Evolutionary conservation across 2,888 invertebrate genomes (phyloP).

Genomic region (Epinotia ramella): DNA sequence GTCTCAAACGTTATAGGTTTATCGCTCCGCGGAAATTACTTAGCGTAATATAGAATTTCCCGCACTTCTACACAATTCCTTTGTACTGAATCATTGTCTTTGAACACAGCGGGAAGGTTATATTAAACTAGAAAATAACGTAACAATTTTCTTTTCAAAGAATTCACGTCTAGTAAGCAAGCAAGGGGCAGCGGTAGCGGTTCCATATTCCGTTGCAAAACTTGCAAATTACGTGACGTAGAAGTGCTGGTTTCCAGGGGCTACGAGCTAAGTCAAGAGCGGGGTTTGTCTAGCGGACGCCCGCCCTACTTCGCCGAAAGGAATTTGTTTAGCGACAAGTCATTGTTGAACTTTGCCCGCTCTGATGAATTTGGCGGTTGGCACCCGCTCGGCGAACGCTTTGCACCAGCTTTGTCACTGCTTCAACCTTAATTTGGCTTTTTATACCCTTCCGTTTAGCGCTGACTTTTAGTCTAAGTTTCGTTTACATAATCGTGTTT

Average conservation of each 20-base stretch:
- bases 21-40: neutral
- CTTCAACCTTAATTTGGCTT: constrained; percentile 19
- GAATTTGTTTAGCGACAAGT: constrained; percentile 57
- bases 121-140: neutral
- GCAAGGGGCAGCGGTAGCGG: neutral
- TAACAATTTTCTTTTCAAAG: neutral
- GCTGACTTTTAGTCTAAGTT: neutral
- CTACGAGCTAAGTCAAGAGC: constrained; percentile 21
- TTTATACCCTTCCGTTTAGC: constrained; percentile 1
- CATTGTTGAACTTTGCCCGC: constrained; percentile 60
- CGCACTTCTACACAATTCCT: constrained; percentile 5
- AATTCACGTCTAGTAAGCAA: neutral
- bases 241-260: constrained; percentile 22
- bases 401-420: constrained; percentile 20
- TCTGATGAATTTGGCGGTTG: constrained; percentile 49
- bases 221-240: constrained; percentile 17
- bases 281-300: constrained; percentile 41
- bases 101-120: constrained; percentile 2
- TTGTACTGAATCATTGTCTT: constrained; percentile 13
- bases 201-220: neutral
- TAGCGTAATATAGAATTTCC: constrained; percentile 20
- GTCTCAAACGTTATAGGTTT: constrained; percentile 9
- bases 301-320: constrained; percentile 63
- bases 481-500: neutral
- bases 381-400: constrained; percentile 36